phyloP scores from a whole-genome alignment of 2,797 vertebrate species.

The Petrocephalus sullivani region DNA sequence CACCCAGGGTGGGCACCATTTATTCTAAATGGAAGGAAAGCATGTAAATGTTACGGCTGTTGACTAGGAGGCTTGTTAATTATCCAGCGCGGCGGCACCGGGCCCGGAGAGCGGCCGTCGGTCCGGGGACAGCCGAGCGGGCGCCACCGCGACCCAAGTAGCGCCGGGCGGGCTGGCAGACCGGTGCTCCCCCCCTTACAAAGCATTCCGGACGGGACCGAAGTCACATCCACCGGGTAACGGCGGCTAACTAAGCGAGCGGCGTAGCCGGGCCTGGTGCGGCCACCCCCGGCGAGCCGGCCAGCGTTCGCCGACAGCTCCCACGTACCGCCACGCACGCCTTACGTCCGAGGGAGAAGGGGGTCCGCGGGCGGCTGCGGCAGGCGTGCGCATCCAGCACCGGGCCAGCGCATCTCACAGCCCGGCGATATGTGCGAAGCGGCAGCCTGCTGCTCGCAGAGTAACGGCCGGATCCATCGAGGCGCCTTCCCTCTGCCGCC shows the following conservation, averaged over 20 bases:
- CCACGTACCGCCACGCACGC: conserved; percentile 51
- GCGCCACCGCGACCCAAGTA: background rate
- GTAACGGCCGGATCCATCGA: conserved; percentile 34
- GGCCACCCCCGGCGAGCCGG: background rate
- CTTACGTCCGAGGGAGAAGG: conserved; percentile 22
- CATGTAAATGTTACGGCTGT: background rate
- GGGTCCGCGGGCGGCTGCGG: conserved; percentile 26
- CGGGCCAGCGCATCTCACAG: conserved; percentile 22
- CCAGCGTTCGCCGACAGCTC: conserved; percentile 7
- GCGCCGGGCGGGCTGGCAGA: background rate
- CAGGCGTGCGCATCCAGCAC: conserved; percentile 20
- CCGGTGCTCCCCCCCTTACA: background rate
- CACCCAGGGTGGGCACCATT: background rate
- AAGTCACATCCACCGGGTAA: background rate
- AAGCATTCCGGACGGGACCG: background rate
- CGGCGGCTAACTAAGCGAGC: background rate
- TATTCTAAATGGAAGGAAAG: background rate
- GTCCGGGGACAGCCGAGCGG: background rate
- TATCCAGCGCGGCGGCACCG: background rate
- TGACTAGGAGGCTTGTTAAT: background rate
- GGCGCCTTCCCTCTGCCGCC: conserved; percentile 31
- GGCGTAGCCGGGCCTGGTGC: background rate
- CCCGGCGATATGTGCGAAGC: background rate
- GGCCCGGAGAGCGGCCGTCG: background rate
- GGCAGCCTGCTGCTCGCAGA: background rate